phyloP scores from a whole-genome alignment of 2,113 vertebrate species.

The Oncorhynchus nerka region DNA sequence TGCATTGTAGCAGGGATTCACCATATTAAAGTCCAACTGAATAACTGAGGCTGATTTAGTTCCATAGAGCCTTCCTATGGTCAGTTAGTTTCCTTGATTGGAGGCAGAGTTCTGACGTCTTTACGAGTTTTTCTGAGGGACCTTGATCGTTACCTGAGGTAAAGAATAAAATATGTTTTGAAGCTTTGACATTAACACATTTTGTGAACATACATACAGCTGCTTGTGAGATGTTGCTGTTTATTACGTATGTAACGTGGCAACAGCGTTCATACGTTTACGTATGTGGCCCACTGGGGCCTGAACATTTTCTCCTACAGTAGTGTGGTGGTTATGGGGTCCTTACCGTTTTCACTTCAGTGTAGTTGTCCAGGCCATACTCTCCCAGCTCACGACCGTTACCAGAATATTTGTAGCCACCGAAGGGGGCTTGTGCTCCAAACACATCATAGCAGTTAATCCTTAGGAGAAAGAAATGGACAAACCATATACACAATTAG shows the following conservation, averaged over 20 bases:
- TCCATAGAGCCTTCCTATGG: not conserved
- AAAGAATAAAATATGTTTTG: not conserved
- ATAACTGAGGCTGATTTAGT: not conserved
- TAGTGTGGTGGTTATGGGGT: not conserved
- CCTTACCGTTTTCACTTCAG: constrained; percentile 93
- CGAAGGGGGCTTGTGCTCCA: constrained; percentile 88
- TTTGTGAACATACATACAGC: not conserved
- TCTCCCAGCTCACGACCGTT: constrained; percentile 89
- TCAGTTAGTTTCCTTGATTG: not conserved
- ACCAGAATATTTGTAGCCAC: constrained; percentile 94
- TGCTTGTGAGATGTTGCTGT: not conserved
- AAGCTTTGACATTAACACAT: not conserved
- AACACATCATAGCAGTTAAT: constrained; percentile 96
- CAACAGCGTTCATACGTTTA: not conserved
- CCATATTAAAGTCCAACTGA: not conserved
- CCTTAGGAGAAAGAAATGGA: constrained; percentile 68
- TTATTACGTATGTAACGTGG: not conserved
- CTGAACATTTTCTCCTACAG: not conserved
- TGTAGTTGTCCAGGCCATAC: constrained; percentile 87
- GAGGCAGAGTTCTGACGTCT: constrained; percentile 5
- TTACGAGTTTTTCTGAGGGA: constrained; percentile 90
- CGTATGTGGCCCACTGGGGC: no score
- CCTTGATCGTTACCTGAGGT: constrained; percentile 84
- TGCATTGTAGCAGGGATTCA: not conserved
- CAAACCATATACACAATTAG: not conserved